A percentile compares a stretch with the other conserved stretches of the same genome.
phyloP scores from a whole-genome alignment of 2,797 vertebrate genomes.

The Gymnoscopelus braueri region DNA sequence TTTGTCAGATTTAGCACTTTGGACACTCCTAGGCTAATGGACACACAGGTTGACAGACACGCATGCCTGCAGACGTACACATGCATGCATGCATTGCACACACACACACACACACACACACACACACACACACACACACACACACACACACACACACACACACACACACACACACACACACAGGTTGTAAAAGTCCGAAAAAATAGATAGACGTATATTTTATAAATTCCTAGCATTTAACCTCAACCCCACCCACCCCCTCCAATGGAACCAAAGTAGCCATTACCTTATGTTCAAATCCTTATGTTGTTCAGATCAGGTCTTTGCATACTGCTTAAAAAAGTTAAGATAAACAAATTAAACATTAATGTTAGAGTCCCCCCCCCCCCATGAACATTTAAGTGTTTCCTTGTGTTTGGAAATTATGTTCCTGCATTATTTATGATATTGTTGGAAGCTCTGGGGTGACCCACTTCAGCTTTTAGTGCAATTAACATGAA shows the following conservation, averaged over 20 bases:
- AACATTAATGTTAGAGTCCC: slow-evolving; percentile 35
- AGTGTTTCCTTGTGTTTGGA: slow-evolving; percentile 61
- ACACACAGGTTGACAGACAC: too few relatives aligned
- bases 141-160: slow-evolving; percentile 5
- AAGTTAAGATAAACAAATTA: background rate
- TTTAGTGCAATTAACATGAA: slow-evolving; percentile 65
- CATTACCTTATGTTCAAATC: slow-evolving; percentile 49
- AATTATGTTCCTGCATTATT: slow-evolving; percentile 64
- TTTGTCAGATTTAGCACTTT: slow-evolving; percentile 60
- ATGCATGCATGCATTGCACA: background rate
- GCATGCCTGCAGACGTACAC: too few relatives aligned
- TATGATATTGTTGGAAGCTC: slow-evolving; percentile 49
- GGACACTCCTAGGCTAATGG: slow-evolving; percentile 25
- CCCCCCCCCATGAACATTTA: too few relatives aligned
- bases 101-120: slow-evolving; percentile 4
- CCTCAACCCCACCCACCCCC: slow-evolving; percentile 18
- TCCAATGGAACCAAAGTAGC: slow-evolving; percentile 70
- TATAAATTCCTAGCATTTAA: slow-evolving; percentile 47
- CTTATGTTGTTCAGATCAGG: slow-evolving; percentile 31
- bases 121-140: background rate
- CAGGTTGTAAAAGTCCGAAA: slow-evolving; percentile 22
- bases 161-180: background rate
- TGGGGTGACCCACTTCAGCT: slow-evolving; percentile 27
- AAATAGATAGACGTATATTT: slow-evolving; percentile 55
- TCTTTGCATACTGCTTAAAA: slow-evolving; percentile 19